Base-by-base conservation (phyloP, 2,888 invertebrate species). In the Eupeodes latifasciatus region DNA sequence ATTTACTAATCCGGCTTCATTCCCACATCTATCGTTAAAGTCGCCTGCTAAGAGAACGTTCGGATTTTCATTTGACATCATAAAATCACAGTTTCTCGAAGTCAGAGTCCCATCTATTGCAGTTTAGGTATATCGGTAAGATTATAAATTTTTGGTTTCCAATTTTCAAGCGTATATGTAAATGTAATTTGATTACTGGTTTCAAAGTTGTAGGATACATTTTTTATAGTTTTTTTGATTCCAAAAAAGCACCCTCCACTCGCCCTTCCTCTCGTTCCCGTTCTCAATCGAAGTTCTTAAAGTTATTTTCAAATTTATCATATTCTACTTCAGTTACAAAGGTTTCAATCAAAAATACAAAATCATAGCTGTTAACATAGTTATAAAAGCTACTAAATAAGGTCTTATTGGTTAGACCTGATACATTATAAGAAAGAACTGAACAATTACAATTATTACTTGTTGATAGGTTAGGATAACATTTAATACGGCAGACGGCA, bases 301-400 rank as follows among this genome's bases (percentile, higher is more conserved):
- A 66, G 11, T 66, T 49, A n/a, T 49, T 66, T 66, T 66, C 49
- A 47, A 16, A 49, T 10, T 19, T 9, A 16, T 19, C 11, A 14
- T 66, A 66, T 19, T 47, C 19, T 10, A 19, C 11, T 47, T 47
- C 66, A 9, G 62, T n/a, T 40, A 16, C 6, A n/a, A 64, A 64
- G 2, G 64, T 64, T 64, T 64, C 64, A 64, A 66, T 49, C 27
- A 66, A 49, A 49, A 49, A 66, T 49, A 66, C 6, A 49, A 66
- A 49, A 34, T 66, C 57, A 27, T 27, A 57, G 16, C n/a, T n/a
- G n/a, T 66, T 66, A 10, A 66, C 36, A 66, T 47, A 49, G 5
- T 66, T 66, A 49, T 66, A 66, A 66, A 66, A 66, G 11, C 19
- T 19, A 12, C 11, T 49, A 49, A 49, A 49, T 66, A 66, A 12